These are phyloP conservation scores for Acrobasis repandana DNA, from an alignment of 2,888 invertebrate genomes.

Conservation along the genomic window DNA sequence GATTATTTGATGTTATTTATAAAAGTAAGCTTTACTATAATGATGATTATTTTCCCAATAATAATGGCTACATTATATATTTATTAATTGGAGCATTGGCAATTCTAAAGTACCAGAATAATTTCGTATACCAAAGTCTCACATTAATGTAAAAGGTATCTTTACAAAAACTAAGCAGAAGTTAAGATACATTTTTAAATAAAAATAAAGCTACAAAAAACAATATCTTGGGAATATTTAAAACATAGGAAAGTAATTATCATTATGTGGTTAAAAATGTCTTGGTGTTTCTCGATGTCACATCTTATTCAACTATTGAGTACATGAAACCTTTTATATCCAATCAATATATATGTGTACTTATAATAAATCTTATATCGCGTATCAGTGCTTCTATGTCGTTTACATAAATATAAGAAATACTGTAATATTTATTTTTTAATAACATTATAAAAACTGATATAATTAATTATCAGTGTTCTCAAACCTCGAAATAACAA, in stretches of 20 bases:
- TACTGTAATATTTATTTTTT: not conserved
- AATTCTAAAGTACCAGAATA: no score
- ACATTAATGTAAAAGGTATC: no score
- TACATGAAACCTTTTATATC: constrained; percentile 34
- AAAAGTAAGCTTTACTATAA: not conserved
- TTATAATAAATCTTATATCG: constrained; percentile 32
- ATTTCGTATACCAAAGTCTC: no score
- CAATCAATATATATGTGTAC: constrained; percentile 33
- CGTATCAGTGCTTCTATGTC: constrained; percentile 44
- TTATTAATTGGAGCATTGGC: not conserved
- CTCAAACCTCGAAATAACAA: not conserved
- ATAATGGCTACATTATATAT: no score
- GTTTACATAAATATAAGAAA: constrained; percentile 38
- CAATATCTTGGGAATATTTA: no score
- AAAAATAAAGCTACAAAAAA: no score
- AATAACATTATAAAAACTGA: not conserved
- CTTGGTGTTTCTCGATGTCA: constrained; percentile 24
- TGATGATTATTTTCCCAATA: not conserved
- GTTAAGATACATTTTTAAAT: no score
- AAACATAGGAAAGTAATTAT: not conserved
- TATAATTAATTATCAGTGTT: not conserved
- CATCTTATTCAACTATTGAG: constrained; percentile 28
- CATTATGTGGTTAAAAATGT: not conserved
- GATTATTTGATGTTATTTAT: not conserved
- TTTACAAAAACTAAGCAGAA: no score